These are phyloP conservation scores for Microcebus ravelobensis DNA, from an alignment of 2,113 vertebrate genomes.

Conservation along the genomic window DNA sequence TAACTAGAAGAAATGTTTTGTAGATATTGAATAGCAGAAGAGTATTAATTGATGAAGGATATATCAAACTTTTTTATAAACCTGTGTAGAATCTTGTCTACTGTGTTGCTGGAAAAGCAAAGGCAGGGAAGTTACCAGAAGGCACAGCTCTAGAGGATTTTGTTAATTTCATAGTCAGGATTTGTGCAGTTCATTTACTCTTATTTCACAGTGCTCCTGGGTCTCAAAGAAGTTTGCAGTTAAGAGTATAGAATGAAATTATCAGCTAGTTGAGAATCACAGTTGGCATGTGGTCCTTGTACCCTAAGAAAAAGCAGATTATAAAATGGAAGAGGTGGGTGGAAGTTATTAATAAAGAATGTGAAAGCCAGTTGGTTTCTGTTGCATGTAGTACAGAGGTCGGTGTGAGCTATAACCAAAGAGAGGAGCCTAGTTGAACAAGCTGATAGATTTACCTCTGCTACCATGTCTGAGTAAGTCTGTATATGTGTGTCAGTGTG, in stretches of 20 bases:
- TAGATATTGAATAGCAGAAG: not conserved
- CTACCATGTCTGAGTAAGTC: not conserved
- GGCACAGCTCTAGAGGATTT: not conserved
- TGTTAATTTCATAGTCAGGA: not conserved
- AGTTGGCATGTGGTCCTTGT: not conserved
- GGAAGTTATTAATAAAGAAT: not conserved
- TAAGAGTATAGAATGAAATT: not conserved
- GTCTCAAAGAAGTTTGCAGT: not conserved
- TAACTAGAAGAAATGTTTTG: not conserved
- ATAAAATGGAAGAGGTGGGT: not conserved
- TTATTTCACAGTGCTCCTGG: not conserved
- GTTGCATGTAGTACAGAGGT: not conserved
- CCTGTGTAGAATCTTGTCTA: not conserved
- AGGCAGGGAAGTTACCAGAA: not conserved
- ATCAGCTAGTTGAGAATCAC: conserved; percentile 2
- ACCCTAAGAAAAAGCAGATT: not conserved
- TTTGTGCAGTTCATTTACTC: not conserved
- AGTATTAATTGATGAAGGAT: not conserved
- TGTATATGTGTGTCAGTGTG: not conserved
- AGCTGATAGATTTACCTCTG: not conserved
- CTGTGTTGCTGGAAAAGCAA: not conserved
- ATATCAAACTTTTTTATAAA: not conserved
- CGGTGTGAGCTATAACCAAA: not conserved
- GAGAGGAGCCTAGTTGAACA: not conserved
- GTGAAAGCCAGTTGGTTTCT: not conserved